These are phyloP conservation scores for Atrichornis clamosus DNA, from an alignment of 2,113 vertebrate genomes.

Conservation along the genomic window DNA sequence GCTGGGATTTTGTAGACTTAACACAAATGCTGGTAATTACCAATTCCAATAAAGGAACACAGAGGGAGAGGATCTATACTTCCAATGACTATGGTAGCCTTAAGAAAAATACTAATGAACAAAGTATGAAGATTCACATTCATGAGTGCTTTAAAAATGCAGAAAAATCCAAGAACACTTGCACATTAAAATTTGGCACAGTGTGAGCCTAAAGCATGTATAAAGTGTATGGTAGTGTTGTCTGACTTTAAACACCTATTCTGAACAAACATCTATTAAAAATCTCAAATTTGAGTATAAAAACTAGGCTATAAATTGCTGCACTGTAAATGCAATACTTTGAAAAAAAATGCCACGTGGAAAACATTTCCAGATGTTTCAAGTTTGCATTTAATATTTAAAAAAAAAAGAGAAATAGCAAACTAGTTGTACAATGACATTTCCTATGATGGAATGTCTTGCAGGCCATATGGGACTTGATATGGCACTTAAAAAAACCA, in stretches of 20 bases:
- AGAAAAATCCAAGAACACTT: not conserved
- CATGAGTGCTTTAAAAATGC: conserved; percentile 32
- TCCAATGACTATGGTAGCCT: not conserved
- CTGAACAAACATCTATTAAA: conserved; percentile 61
- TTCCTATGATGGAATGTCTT: conserved; percentile 24
- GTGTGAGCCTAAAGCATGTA: conserved; percentile 28
- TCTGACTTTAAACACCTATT: conserved; percentile 36
- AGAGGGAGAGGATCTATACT: not conserved
- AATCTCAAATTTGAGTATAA: conserved; percentile 67
- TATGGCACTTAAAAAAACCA: not conserved
- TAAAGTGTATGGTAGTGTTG: not conserved
- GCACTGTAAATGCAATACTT: conserved; percentile 69
- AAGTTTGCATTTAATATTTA: conserved; percentile 52
- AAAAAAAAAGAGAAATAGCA: not conserved
- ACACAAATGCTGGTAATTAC: not conserved
- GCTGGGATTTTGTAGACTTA: not conserved
- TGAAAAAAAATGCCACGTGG: conserved; percentile 65
- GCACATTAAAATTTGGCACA: conserved; percentile 67
- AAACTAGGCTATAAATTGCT: conserved; percentile 71
- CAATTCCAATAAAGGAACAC: not conserved
- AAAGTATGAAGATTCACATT: conserved; percentile 60
- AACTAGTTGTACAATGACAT: conserved; percentile 11
- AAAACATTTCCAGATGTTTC: conserved; percentile 67
- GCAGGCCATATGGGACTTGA: not conserved
- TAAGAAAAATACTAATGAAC: not conserved